phyloP scores from a whole-genome alignment of 37 sponge, comb jelly and placozoan species.

The Dysidea cf. avara region DNA sequence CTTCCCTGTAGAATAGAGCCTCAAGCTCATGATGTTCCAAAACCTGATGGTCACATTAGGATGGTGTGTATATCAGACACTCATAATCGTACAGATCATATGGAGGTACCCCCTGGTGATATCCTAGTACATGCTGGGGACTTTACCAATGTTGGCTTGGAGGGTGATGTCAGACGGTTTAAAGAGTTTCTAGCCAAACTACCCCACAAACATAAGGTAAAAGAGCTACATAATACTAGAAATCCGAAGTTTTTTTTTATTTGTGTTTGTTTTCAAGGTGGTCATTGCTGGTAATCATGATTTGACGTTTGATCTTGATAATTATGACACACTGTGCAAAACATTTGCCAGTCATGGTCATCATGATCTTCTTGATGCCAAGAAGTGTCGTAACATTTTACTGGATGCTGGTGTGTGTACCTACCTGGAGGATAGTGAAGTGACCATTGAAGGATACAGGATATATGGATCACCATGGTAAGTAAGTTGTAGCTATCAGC shows the following conservation, averaged over 20 bases:
- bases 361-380: slow-evolving; percentile 44
- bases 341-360: slow-evolving; percentile 32
- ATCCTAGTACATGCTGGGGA: slow-evolving; percentile 93
- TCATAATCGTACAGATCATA: slow-evolving; percentile 29
- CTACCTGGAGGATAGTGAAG: slow-evolving; percentile 84
- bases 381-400: slow-evolving; percentile 19
- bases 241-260: background rate
- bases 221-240: background rate
- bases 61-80: slow-evolving; percentile 88
- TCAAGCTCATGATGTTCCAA: slow-evolving; percentile 13
- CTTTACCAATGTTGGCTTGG: slow-evolving; percentile 72
- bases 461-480: slow-evolving; percentile 99
- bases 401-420: slow-evolving; percentile 47
- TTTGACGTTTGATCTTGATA: slow-evolving; percentile 69
- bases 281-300: slow-evolving; percentile 94
- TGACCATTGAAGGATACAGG: slow-evolving; percentile 69
- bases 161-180: slow-evolving; percentile 69
- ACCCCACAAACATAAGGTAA: slow-evolving; percentile 86
- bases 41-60: slow-evolving; percentile 72
- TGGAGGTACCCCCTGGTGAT: slow-evolving; percentile 74
- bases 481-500: background rate
- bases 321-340: slow-evolving; percentile 40
- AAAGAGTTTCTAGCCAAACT: slow-evolving; percentile 43
- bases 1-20: too few species aligned
- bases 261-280: slow-evolving; percentile 34